Evolutionary conservation across 2,113 vertebrate species (phyloP).

Genomic region (Sterrhoptilus dennistouni): DNA sequence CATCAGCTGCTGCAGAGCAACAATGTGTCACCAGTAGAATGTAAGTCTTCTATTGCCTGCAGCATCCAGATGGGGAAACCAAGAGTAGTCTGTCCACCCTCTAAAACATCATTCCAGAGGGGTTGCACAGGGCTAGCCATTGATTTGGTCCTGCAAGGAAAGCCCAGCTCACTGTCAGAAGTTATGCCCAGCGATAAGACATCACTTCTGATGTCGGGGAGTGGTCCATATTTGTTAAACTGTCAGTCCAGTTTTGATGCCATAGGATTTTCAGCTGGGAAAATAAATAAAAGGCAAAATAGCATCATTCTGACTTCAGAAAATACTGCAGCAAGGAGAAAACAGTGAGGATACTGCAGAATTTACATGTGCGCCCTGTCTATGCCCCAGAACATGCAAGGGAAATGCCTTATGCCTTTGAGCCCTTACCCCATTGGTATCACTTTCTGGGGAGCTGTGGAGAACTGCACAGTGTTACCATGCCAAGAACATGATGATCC

Average conservation of each 20-base stretch:
- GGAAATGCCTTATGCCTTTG: not conserved
- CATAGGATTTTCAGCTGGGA: not conserved
- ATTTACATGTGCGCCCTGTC: not conserved
- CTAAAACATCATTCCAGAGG: not conserved
- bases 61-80: not conserved
- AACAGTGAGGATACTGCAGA: not conserved
- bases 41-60: not conserved
- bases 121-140: accelerated
- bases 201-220: accelerated
- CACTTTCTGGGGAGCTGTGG: not conserved
- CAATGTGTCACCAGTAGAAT: not conserved
- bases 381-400: not conserved
- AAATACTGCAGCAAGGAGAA: not conserved
- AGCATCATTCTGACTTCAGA: not conserved
- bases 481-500: not conserved
- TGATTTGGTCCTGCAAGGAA: not conserved
- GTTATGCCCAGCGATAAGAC: not conserved
- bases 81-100: not conserved
- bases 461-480: not conserved
- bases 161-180: not conserved
- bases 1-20: not conserved
- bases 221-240: not conserved
- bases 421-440: not conserved
- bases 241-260: not conserved
- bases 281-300: not conserved